Percentiles rank a stretch among this genome's conserved stretches.
phyloP scores from a whole-genome alignment of 2,888 invertebrate genomes.

The Heterodera filipjevi region DNA sequence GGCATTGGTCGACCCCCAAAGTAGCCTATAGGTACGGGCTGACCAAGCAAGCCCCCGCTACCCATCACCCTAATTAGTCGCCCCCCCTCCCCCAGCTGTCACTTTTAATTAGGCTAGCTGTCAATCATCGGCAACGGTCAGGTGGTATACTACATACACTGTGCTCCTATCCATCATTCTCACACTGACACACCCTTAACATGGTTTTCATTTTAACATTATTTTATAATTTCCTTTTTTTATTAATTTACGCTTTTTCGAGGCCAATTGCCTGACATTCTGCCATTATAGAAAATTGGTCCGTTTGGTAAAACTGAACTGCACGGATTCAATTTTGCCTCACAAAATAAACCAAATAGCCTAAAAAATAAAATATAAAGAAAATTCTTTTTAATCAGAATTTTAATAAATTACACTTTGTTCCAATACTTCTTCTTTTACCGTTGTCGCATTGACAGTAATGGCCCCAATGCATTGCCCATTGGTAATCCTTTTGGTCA shows the following conservation, averaged over 20 bases:
- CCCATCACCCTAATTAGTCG: too few species aligned
- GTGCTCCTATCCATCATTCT: slow-evolving; percentile 20
- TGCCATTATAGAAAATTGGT: slow-evolving; percentile 21
- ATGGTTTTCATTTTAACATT: too few species aligned
- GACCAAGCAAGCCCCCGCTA: too few species aligned
- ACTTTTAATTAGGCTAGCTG: too few species aligned
- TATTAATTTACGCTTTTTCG: background rate
- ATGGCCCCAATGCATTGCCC: slow-evolving; percentile 11
- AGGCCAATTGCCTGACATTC: background rate
- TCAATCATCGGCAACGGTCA: too few species aligned
- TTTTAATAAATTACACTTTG: background rate
- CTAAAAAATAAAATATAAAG: slow-evolving; percentile 15
- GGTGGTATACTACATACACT: too few species aligned
- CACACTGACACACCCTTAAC: slow-evolving; percentile 17
- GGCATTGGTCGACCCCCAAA: too few species aligned
- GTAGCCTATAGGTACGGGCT: too few species aligned
- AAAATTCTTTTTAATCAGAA: background rate
- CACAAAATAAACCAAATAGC: slow-evolving; percentile 30
- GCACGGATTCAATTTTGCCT: slow-evolving; percentile 8
- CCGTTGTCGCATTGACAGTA: slow-evolving; percentile 33
- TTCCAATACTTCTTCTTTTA: background rate
- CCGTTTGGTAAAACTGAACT: background rate
- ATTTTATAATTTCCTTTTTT: background rate
- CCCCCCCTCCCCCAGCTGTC: too few species aligned
- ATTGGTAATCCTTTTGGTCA: slow-evolving; percentile 23